A percentile compares a stretch with the other conserved stretches of the same genome.
Evolutionary conservation across 2,888 invertebrate genomes (phyloP).

Genomic region (Calliopum simillimum): DNA sequence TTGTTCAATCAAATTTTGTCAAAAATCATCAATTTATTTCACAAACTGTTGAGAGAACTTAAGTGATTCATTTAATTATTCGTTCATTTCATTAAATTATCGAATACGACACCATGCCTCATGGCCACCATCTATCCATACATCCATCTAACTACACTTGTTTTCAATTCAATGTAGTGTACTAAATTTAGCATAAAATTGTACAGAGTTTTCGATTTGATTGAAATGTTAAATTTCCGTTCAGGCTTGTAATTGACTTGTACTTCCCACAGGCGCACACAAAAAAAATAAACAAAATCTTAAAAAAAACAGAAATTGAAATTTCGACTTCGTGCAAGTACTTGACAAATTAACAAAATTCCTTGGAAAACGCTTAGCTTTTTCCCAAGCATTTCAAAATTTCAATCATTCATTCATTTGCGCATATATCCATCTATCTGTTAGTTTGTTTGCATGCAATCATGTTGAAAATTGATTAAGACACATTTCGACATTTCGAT

Average conservation of each 20-base stretch:
- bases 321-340: neutral
- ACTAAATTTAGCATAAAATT: slow-evolving; percentile 42
- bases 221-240: slow-evolving; percentile 66
- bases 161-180: neutral
- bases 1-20: neutral
- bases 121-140: slow-evolving; percentile 7
- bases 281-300: neutral
- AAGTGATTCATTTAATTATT: neutral
- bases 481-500: slow-evolving; percentile 53
- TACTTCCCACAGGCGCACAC: neutral
- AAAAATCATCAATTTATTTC: slow-evolving; percentile 4
- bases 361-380: slow-evolving; percentile 8
- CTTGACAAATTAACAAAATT: neutral
- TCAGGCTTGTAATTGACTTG: slow-evolving; percentile 66
- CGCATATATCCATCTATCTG: neutral
- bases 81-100: too few species aligned
- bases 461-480: slow-evolving; percentile 57
- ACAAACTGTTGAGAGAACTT: neutral
- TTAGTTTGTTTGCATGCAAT: slow-evolving; percentile 26
- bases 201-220: slow-evolving; percentile 45
- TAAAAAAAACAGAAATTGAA: neutral
- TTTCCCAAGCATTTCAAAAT: neutral
- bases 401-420: neutral
- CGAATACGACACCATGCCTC: too few species aligned
- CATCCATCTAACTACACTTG: neutral